Conservation (phyloP, 2,888 invertebrate genomes). For the Hyppa rectilinea region DNA sequence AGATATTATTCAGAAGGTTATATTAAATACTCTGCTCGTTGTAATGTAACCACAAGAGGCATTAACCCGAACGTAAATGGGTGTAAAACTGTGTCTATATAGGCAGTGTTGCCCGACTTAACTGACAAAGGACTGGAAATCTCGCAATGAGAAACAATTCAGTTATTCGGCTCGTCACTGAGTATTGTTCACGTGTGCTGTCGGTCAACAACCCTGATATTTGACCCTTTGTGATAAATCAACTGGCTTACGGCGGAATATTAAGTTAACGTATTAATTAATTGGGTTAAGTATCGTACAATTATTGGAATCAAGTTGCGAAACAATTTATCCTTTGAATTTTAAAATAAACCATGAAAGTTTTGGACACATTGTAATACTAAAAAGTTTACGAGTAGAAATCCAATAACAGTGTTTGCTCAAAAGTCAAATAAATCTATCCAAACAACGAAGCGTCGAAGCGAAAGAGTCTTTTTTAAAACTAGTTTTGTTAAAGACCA, state of each 20-base stretch:
- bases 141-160: constrained; percentile 47
- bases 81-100: constrained; percentile 31
- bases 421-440: constrained; percentile 8
- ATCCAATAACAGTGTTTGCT: not conserved
- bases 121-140: constrained; percentile 46
- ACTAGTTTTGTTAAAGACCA: constrained; percentile 45
- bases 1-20: not conserved
- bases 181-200: constrained; percentile 42
- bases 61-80: constrained; percentile 42
- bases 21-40: constrained; percentile 16
- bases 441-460: constrained; percentile 28
- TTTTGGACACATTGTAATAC: not conserved
- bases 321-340: not conserved
- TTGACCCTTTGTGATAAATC: constrained; percentile 39
- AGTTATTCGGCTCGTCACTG: constrained; percentile 48
- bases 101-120: constrained; percentile 32
- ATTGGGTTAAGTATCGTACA: constrained; percentile 6
- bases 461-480: constrained; percentile 33
- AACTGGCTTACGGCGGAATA: constrained; percentile 20
- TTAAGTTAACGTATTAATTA: constrained; percentile 13
- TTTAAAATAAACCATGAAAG: not conserved
- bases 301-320: not conserved
- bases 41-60: not conserved
- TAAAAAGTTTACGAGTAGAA: not conserved
- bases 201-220: constrained; percentile 30